Percentiles rank a stretch among this genome's conserved stretches.
Evolutionary conservation across 2,113 vertebrate genomes (phyloP).

Genomic region (Planiliza haematocheilus): DNA sequence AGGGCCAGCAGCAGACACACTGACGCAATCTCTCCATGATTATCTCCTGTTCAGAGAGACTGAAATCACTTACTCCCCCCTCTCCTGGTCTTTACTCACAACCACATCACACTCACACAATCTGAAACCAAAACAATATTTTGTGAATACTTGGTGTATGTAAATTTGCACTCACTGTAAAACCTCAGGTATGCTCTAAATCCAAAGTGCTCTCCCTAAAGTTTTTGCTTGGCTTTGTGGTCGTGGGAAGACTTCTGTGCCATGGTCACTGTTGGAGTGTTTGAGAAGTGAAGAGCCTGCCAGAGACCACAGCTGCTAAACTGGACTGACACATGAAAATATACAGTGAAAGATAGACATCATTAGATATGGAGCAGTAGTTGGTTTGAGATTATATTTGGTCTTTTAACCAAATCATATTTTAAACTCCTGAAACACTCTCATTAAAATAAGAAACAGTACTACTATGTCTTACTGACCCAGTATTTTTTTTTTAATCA

Average conservation of each 20-base stretch:
- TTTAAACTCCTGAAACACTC: neutral
- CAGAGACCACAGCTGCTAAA: constrained; percentile 44
- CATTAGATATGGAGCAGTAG: constrained; percentile 1
- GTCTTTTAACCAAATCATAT: neutral
- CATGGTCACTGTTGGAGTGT: constrained; percentile 23
- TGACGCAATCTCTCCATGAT: constrained; percentile 40
- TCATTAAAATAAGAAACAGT: neutral
- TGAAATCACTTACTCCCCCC: constrained; percentile 19
- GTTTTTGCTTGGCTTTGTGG: constrained; percentile 16
- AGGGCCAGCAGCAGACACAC: constrained; percentile 29
- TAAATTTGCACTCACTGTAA: constrained; percentile 71
- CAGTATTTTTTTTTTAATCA: neutral
- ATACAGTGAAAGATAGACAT: constrained; percentile 13
- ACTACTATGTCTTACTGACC: neutral
- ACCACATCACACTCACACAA: constrained; percentile 27
- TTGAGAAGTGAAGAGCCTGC: constrained; percentile 1
- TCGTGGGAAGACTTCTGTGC: constrained; percentile 12
- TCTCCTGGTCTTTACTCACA: constrained; percentile 5
- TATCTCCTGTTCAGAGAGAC: constrained; percentile 18
- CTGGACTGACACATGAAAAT: constrained; percentile 3
- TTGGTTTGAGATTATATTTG: constrained; percentile 18
- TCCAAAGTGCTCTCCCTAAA: constrained; percentile 38
- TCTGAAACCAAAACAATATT: constrained; percentile 55
- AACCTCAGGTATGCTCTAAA: constrained; percentile 74
- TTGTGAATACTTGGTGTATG: constrained; percentile 57